phyloP scores from a whole-genome alignment of 92 coral and sea anemone genomes.

The Palythoa grandis region DNA sequence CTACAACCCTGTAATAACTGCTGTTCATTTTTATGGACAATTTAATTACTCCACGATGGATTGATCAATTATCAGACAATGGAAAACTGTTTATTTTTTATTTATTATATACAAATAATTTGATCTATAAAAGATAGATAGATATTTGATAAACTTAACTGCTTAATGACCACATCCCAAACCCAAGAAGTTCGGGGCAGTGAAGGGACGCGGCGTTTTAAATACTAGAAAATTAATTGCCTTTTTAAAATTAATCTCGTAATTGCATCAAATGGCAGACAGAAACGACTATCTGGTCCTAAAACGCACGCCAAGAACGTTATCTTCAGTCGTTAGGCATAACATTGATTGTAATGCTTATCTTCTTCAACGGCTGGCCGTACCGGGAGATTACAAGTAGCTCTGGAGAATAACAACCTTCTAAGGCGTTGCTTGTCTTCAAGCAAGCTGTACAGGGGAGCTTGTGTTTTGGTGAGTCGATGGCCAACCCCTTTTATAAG shows the following conservation, averaged over 20 bases:
- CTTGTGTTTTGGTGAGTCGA: neutral
- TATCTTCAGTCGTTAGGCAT: neutral
- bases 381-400: neutral
- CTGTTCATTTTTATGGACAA: neutral
- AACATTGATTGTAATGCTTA: slow-evolving; percentile 19
- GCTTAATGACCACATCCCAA: too few species aligned
- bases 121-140: too few species aligned
- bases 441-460: neutral
- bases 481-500: neutral
- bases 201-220: too few species aligned
- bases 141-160: too few species aligned
- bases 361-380: slow-evolving; percentile 33
- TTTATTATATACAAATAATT: too few species aligned
- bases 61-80: neutral
- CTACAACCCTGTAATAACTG: too few species aligned
- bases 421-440: slow-evolving; percentile 22
- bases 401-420: neutral
- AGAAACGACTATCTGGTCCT: neutral
- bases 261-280: neutral
- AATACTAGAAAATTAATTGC: too few species aligned
- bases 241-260: neutral
- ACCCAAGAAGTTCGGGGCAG: too few species aligned
- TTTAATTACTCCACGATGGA: neutral
- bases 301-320: neutral
- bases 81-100: neutral